Evolutionary conservation across 2,888 invertebrate species (phyloP).

Genomic region (Dysmachus trigonus): DNA sequence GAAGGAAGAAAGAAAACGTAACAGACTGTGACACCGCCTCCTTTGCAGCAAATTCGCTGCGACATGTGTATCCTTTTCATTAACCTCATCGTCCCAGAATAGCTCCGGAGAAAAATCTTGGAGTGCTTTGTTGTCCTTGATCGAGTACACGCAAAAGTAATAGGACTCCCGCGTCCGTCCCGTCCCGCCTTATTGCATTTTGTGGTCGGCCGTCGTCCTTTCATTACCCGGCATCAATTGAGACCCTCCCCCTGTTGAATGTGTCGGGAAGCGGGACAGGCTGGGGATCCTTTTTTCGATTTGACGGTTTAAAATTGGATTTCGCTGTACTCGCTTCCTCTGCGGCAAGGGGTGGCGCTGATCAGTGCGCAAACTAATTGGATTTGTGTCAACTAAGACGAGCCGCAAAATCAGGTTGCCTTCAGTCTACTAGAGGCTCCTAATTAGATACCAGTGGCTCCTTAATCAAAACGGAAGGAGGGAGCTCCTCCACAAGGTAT

Average conservation of each 20-base stretch:
- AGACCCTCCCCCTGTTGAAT: conserved; percentile 20
- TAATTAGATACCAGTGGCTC: conserved; percentile 26
- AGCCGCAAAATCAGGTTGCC: not conserved
- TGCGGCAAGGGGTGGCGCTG: conserved; percentile 43
- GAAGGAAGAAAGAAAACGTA: conserved; percentile 26
- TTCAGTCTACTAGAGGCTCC: not conserved
- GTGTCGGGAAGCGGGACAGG: not conserved
- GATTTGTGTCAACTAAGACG: conserved; percentile 42
- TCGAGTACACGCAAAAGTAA: conserved; percentile 25
- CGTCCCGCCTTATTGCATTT: conserved; percentile 48
- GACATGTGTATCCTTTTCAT: conserved; percentile 50
- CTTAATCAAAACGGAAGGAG: conserved; percentile 23
- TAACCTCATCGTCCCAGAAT: conserved; percentile 44
- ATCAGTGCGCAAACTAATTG: conserved; percentile 47
- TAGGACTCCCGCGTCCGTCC: not conserved
- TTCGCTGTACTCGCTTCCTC: conserved; percentile 32
- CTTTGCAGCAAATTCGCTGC: not conserved
- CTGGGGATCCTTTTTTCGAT: conserved; percentile 45
- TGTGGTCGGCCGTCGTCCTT: conserved; percentile 45
- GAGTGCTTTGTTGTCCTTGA: conserved; percentile 30
- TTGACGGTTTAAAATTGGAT: conserved; percentile 50
- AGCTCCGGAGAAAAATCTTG: conserved; percentile 4
- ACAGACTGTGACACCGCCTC: conserved; percentile 37
- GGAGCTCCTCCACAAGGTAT: not conserved
- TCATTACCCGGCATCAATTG: conserved; percentile 38